Conservation (phyloP, 2,113 vertebrate species). For the Oophaga pumilio region DNA sequence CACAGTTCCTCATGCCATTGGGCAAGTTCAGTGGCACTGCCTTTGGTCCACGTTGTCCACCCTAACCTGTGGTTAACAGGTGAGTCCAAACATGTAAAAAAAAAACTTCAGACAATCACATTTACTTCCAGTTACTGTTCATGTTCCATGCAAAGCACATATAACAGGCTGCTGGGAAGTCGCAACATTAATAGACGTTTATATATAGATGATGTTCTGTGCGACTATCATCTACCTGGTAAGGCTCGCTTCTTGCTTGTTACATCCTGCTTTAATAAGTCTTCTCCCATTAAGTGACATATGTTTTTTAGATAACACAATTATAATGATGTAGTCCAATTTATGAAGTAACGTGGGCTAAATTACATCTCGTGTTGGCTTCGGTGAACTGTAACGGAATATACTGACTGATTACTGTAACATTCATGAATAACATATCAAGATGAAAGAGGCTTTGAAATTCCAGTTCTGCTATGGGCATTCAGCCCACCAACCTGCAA, state of each 20-base stretch:
- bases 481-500: neutral
- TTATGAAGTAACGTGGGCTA: conserved; percentile 8
- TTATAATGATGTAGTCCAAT: neutral
- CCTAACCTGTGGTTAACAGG: too few relatives aligned
- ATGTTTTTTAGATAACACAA: neutral
- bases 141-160: neutral
- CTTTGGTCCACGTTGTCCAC: too few relatives aligned
- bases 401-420: neutral
- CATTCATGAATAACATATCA: neutral
- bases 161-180: neutral
- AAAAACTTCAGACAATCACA: neutral
- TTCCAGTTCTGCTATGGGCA: neutral
- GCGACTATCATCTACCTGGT: neutral
- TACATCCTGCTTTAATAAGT: conserved; percentile 6
- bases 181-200: neutral
- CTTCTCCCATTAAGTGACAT: conserved; percentile 15
- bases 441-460: conserved; percentile 8
- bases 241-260: neutral
- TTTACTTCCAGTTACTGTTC: neutral
- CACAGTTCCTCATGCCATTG: too few relatives aligned
- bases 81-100: too few relatives aligned
- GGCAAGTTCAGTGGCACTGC: too few relatives aligned
- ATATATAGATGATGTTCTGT: neutral
- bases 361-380: neutral
- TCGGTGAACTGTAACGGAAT: neutral